Evolutionary conservation across 2,888 invertebrate species (phyloP).

Genomic region (Apocheima hispidaria): DNA sequence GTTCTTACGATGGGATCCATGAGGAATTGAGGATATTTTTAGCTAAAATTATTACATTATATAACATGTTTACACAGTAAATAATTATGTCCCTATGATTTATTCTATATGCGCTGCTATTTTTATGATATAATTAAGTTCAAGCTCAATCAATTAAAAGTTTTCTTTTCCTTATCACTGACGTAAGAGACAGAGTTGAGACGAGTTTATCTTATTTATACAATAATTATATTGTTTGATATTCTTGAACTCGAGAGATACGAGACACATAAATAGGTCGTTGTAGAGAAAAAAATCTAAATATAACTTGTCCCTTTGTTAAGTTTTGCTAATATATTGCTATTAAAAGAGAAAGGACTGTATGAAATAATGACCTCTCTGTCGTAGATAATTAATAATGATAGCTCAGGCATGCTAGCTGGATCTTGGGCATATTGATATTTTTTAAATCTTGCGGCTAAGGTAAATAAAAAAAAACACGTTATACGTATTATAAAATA

Average conservation of each 20-base stretch:
- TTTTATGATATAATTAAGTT: constrained; percentile 25
- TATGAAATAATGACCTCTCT: no score
- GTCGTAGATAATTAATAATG: no score
- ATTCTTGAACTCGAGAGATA: constrained; percentile 44
- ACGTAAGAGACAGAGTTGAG: constrained; percentile 53
- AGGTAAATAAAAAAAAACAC: no score
- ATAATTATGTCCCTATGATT: constrained; percentile 11
- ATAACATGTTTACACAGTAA: constrained; percentile 7
- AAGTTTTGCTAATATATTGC: background rate
- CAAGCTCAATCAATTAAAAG: constrained; percentile 24
- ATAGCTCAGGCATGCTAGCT: no score
- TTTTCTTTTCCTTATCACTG: constrained; percentile 48
- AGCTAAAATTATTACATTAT: constrained; percentile 15
- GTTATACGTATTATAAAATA: no score
- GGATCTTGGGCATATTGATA: no score
- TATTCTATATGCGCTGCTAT: constrained; percentile 15
- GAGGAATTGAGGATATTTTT: no score
- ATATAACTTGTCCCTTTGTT: background rate
- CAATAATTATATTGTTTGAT: constrained; percentile 52
- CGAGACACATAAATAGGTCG: constrained; percentile 34
- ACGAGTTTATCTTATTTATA: constrained; percentile 52
- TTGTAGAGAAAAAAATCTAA: constrained; percentile 17
- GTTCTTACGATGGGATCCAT: no score
- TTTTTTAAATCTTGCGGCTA: no score
- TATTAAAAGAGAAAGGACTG: background rate